Percentiles rank a stretch among this genome's conserved stretches.
phyloP scores from a whole-genome alignment of 2,113 vertebrate genomes.

The Microcebus murinus region DNA sequence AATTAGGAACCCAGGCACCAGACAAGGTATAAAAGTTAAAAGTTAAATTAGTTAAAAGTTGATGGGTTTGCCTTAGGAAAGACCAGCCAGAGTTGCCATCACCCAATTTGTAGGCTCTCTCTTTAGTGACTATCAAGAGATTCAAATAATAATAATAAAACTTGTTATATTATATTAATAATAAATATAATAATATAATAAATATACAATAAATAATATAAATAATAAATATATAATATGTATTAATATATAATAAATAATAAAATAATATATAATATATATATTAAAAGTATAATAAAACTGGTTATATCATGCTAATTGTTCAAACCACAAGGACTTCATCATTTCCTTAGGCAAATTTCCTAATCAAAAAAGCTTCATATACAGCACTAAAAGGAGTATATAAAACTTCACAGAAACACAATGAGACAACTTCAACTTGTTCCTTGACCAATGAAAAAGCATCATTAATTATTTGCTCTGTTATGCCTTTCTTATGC shows the following conservation, averaged over 20 bases:
- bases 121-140: background rate
- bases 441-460: background rate
- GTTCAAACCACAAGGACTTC: background rate
- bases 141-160: background rate
- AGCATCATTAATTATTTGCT: background rate
- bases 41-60: background rate
- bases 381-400: background rate
- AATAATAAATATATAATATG: too few relatives aligned
- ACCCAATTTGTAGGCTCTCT: background rate
- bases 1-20: background rate
- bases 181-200: too few relatives aligned
- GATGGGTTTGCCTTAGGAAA: background rate
- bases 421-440: background rate
- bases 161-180: background rate
- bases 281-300: background rate
- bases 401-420: constrained; percentile 1
- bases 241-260: too few relatives aligned
- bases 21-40: background rate
- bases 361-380: background rate
- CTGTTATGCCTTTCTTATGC: background rate
- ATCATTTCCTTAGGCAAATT: background rate
- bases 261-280: too few relatives aligned
- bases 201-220: too few relatives aligned
- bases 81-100: background rate
- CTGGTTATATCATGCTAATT: background rate